A percentile compares a stretch with the other conserved stretches of the same genome.
Evolutionary conservation across 2,888 invertebrate species (phyloP).

Genomic region (Spodoptera picta): DNA sequence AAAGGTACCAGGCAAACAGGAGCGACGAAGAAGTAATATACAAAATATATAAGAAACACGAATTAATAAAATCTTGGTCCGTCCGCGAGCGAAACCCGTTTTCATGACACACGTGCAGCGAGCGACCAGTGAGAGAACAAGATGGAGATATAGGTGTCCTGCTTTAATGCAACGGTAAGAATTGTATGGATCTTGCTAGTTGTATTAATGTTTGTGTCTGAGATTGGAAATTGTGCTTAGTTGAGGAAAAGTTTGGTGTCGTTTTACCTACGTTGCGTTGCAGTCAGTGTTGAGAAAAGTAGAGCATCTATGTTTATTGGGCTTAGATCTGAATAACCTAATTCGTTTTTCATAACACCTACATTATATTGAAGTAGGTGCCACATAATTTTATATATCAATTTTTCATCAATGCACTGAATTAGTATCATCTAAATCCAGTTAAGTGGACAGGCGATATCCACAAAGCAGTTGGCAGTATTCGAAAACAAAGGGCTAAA

Average conservation of each 20-base stretch:
- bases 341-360: too few species aligned
- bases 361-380: too few species aligned
- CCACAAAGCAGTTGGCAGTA: too few species aligned
- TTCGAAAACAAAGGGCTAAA: too few species aligned
- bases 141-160: conserved; percentile 62
- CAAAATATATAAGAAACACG: conserved; percentile 77
- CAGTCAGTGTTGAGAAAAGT: too few species aligned
- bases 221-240: conserved; percentile 14
- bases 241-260: background rate
- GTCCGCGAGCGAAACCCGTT: conserved; percentile 81
- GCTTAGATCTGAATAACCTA: too few species aligned
- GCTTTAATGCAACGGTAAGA: conserved; percentile 69
- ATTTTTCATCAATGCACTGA: too few species aligned
- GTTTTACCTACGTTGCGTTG: background rate
- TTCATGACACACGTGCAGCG: conserved; percentile 85
- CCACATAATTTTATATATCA: too few species aligned
- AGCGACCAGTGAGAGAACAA: conserved; percentile 71
- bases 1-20: conserved; percentile 73
- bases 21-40: conserved; percentile 68
- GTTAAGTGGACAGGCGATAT: too few species aligned
- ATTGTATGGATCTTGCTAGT: conserved; percentile 69
- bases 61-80: conserved; percentile 87
- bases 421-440: too few species aligned
- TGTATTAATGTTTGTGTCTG: conserved; percentile 9
- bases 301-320: too few species aligned